A percentile compares a stretch with the other conserved stretches of the same genome.
Evolutionary conservation across 2,113 vertebrate species (phyloP).

Genomic region (Lethenteron reissneri): DNA sequence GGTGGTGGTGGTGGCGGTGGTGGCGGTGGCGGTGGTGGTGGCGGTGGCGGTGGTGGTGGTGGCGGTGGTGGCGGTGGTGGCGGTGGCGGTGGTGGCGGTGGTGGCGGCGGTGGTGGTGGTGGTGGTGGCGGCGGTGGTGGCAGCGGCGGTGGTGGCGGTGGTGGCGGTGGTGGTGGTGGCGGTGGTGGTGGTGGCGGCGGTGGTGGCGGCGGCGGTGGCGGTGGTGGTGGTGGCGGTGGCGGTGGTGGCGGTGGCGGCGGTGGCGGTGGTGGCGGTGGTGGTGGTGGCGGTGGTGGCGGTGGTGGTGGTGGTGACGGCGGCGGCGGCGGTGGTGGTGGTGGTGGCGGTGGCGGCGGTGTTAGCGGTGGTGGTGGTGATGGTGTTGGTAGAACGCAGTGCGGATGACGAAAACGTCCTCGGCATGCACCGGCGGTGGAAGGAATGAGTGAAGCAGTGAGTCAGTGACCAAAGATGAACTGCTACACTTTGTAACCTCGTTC

Average conservation of each 20-base stretch:
- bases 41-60: background rate
- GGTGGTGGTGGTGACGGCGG: background rate
- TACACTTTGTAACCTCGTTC: no score
- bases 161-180: background rate
- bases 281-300: background rate
- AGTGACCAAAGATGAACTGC: no score
- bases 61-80: background rate
- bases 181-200: background rate
- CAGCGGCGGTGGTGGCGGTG: background rate
- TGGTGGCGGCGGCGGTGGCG: background rate
- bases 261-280: background rate
- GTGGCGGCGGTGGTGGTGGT: background rate
- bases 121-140: background rate
- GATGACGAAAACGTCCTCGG: no score
- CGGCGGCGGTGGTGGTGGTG: background rate
- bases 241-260: background rate
- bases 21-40: background rate
- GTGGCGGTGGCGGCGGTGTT: background rate
- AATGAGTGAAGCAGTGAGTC: no score
- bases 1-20: background rate
- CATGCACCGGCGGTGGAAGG: no score
- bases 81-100: background rate
- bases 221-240: background rate
- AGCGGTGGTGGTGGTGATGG: background rate
- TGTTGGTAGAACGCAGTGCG: background rate